Percentiles rank a stretch among this genome's conserved stretches.
Evolutionary conservation across 2,888 invertebrate species (phyloP).

Genomic region (Drosophila yooni): DNA sequence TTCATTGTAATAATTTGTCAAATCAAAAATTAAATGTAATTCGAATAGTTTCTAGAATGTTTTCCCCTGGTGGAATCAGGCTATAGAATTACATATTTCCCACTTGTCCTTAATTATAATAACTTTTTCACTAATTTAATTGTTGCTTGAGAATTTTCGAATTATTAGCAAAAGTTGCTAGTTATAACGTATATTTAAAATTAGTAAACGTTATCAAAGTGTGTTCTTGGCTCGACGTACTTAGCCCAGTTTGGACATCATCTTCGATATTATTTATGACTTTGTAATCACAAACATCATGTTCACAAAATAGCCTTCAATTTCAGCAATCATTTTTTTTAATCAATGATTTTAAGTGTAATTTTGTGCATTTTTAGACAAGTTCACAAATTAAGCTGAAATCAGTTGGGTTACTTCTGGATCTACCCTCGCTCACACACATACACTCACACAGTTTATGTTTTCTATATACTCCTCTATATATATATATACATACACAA

Average conservation of each 20-base stretch:
- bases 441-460: constrained; percentile 18
- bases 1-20: not conserved
- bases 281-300: not conserved
- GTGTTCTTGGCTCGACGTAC: not conserved
- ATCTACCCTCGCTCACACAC: constrained; percentile 2
- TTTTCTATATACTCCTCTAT: constrained; percentile 40
- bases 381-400: not conserved
- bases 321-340: not conserved
- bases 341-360: not conserved
- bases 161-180: not conserved
- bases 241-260: not conserved
- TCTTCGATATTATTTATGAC: not conserved
- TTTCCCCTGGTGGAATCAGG: not conserved
- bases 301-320: not conserved
- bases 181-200: not conserved
- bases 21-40: not conserved
- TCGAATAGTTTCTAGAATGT: not conserved
- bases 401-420: not conserved
- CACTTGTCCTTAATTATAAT: not conserved
- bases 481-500: constrained; percentile 36
- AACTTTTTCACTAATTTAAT: not conserved
- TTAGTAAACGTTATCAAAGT: not conserved
- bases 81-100: not conserved
- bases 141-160: not conserved
- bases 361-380: not conserved